Evolutionary conservation across 2,113 vertebrate species (phyloP), one percentile per base, ranked within the genome.

Genomic region (Ramphastos sulfuratus): DNA sequence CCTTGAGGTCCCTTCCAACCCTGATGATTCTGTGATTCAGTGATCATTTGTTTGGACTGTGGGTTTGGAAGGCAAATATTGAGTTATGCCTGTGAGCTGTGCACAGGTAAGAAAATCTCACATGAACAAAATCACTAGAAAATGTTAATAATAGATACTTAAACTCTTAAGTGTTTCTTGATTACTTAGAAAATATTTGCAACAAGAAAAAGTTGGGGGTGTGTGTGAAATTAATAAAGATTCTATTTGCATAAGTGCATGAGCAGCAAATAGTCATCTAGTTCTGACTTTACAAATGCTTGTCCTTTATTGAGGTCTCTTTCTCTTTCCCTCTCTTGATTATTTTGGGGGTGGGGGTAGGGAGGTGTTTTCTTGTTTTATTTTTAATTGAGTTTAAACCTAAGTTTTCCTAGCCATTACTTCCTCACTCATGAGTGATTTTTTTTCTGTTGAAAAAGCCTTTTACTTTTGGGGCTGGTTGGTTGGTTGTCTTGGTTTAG

Each of bases 291-390:
- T 8, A 82, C 6, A 58, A 89, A 76, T 48, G 31, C 2, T 48
- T 69, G 42, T 3, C 6, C 67, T 87, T 76, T 64, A 23, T 67
- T 69, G 52, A 39, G 27, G 42, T 42, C 42, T 42, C 15, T 42
- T 15, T 42, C 42, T 14, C 42, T 15, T 14, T 15, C 42, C 8
- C 15, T 42, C 42, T 42, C 15, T 42, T 15, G 42, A 15, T 42
- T 42, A 50, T 50, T 10, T 50, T 50, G 48, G 48, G 21, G 15
- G 48, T 50, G 48, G 48, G 21, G 48, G 48, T 23, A 8, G 2
- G 10, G 21, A 10, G 3, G 2, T 31, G 8, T 33, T 19, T 54
- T 3, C 4, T 44, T 72, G 10, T 3, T 3, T 50, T 3, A 37
- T 21, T 87, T 79, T 87, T 54, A 87, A 48, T 56, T 7, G 55